Conservation (phyloP, 2,888 invertebrate species). For the Chrysomela aeneicollis region DNA sequence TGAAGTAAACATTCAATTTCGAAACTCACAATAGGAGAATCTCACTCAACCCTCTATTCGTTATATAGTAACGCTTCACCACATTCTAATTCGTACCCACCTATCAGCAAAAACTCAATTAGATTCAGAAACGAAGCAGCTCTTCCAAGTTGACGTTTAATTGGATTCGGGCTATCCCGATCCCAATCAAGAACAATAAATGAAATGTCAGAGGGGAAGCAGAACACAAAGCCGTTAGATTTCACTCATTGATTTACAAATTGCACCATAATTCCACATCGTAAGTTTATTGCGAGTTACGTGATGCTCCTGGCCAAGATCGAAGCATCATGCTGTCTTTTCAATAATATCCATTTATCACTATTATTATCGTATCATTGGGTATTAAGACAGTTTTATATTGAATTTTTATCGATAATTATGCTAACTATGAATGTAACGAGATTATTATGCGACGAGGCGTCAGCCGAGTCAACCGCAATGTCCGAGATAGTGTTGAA, state of each 20-base stretch:
- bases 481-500: too few relatives aligned
- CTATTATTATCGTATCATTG: too few relatives aligned
- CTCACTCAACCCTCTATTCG: neutral
- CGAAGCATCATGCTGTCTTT: too few relatives aligned
- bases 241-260: slow-evolving; percentile 11
- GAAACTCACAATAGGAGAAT: neutral
- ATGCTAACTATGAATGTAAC: too few relatives aligned
- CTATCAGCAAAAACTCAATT: slow-evolving; percentile 33
- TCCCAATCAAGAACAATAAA: slow-evolving; percentile 28
- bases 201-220: slow-evolving; percentile 29
- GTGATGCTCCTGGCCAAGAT: too few relatives aligned
- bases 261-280: slow-evolving; percentile 31
- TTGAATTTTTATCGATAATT: too few relatives aligned
- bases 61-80: slow-evolving; percentile 6
- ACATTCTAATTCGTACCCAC: slow-evolving; percentile 18
- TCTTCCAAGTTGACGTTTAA: slow-evolving; percentile 29
- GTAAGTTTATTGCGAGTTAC: neutral
- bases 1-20: neutral
- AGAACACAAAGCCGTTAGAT: slow-evolving; percentile 21
- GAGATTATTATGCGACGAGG: too few relatives aligned
- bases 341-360: too few relatives aligned
- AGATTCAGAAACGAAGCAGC: slow-evolving; percentile 34
- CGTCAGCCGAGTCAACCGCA: too few relatives aligned
- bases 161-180: slow-evolving; percentile 26
- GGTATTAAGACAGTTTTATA: too few relatives aligned